Evolutionary conservation across 2,113 vertebrate genomes (phyloP), one percentile per base, ranked within the genome.

Genomic region (Microtus ochrogaster): DNA sequence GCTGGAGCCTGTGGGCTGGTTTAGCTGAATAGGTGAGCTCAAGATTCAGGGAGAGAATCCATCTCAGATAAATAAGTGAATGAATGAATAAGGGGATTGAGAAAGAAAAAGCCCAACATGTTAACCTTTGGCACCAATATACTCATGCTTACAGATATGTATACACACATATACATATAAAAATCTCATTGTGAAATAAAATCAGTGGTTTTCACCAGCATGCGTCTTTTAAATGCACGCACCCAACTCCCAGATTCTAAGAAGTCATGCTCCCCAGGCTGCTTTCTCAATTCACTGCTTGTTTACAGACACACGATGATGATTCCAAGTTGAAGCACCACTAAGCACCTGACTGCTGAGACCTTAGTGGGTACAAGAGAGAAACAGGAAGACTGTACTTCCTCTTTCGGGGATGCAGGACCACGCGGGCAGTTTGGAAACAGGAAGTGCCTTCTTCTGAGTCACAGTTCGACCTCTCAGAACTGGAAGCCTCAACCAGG

Each of bases 331-430:
- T 3, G 36, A n/a, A 79, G 7, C 12, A 85, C 26, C 24, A 58
- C 49, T 49, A 49, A 91, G 47, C n/a, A 68, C 22, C 10, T 61
- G 47, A 83, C 70, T 58, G 26, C 44, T 26, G 13, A 39, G 65
- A 68, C n/a, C 41, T 55, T 24, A n/a, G 33, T 26, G 12, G 17
- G 14, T 55, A 7, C 39, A 86, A 16, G 8, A 36, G 68, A 72
- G 36, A 22, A 82, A 30, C 17, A 47, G 30, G 68, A 94, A 49
- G 44, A 8, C 26, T 16, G 70, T 82, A 61, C 94, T 96, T 96
- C 92, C 95, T 84, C 88, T 94, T 84, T 91, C 13, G 30, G 58
- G 79, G 63, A 66, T 30, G 4, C 11, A 90, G 88, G 36, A 28
- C 74, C 70, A 9, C 28, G 7, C 17, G 2, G 0, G 41, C 33